Percentiles rank a stretch among this genome's conserved stretches.
phyloP scores from a whole-genome alignment of 2,888 invertebrate genomes.

The Heteropelma amictum region DNA sequence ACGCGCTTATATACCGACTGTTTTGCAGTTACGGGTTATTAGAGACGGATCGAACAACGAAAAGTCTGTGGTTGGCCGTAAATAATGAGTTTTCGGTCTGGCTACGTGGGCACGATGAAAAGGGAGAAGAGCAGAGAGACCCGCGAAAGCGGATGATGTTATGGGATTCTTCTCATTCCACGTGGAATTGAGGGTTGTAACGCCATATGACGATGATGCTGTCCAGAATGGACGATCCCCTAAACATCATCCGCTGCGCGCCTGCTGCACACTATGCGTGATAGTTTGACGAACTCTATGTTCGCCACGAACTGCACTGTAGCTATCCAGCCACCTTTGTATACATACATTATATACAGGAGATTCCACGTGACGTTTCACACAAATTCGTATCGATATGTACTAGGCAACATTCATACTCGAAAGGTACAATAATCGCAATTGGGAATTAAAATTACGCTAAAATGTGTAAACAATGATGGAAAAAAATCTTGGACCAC shows the following conservation, averaged over 20 bases:
- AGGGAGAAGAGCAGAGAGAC: constrained; percentile 8
- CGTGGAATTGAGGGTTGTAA: constrained; percentile 26
- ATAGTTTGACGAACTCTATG: constrained; percentile 13
- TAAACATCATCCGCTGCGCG: constrained; percentile 21
- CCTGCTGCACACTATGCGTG: neutral
- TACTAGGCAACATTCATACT: no score
- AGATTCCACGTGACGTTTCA: neutral
- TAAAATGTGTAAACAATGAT: no score
- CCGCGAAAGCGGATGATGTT: constrained; percentile 8
- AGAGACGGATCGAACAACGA: constrained; percentile 32
- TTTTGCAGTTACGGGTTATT: constrained; percentile 55
- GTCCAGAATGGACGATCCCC: constrained; percentile 29
- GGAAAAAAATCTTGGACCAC: no score
- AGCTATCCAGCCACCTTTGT: constrained; percentile 13
- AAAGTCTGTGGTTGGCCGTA: constrained; percentile 13
- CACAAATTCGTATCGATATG: no score
- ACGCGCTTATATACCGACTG: constrained; percentile 38
- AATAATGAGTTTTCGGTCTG: constrained; percentile 39
- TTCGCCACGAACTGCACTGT: constrained; percentile 3
- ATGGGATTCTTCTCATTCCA: constrained; percentile 1
- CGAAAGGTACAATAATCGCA: no score
- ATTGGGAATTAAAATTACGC: no score
- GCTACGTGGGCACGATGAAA: constrained; percentile 3
- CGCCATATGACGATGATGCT: constrained; percentile 49
- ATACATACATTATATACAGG: neutral